phyloP scores from a whole-genome alignment of 2,113 vertebrate species.

The Elachura formosa region DNA sequence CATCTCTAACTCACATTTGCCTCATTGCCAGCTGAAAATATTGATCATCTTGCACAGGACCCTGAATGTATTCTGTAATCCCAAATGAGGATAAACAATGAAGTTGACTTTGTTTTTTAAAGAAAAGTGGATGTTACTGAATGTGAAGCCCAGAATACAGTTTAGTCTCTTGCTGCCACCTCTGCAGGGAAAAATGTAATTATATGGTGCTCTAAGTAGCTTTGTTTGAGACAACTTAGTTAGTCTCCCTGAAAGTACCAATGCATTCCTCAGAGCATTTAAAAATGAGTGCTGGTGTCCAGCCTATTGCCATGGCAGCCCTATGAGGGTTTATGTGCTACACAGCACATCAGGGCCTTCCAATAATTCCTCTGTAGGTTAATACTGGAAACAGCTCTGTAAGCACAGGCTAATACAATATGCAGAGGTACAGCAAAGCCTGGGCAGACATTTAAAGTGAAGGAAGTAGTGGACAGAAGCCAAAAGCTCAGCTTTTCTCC shows the following conservation, averaged over 20 bases:
- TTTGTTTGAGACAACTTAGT: neutral
- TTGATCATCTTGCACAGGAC: neutral
- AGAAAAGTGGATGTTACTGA: neutral
- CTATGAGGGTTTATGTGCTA: neutral
- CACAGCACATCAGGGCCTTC: neutral
- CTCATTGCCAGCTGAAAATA: neutral
- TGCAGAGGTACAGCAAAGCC: neutral
- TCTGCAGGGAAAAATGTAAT: neutral
- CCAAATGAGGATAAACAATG: neutral
- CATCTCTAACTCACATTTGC: neutral
- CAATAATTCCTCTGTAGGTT: neutral
- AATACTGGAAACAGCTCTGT: neutral
- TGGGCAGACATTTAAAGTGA: neutral
- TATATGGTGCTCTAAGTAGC: neutral
- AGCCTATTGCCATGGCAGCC: constrained; percentile 1
- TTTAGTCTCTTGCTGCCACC: neutral
- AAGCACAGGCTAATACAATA: neutral
- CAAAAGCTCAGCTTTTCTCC: neutral
- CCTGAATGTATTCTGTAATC: neutral
- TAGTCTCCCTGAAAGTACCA: neutral
- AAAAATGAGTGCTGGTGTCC: neutral
- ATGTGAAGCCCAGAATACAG: neutral
- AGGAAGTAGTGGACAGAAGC: neutral
- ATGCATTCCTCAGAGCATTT: neutral
- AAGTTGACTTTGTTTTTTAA: neutral